A percentile compares a stretch with the other conserved stretches of the same genome.
phyloP scores from a whole-genome alignment of 2,113 vertebrate genomes.

The Eupsittula cactorum region DNA sequence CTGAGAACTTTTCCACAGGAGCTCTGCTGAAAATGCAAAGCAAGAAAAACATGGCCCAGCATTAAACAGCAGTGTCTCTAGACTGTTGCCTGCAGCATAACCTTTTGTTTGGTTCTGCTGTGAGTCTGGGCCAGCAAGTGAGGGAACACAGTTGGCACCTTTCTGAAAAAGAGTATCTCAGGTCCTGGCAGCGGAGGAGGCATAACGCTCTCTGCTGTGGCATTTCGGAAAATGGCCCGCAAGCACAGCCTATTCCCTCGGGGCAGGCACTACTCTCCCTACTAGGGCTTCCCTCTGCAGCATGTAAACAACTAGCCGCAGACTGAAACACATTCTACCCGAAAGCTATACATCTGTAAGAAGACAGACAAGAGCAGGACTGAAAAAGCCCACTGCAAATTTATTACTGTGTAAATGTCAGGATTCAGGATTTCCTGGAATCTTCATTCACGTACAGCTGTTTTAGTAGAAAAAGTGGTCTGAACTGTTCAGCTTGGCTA shows the following conservation, averaged over 20 bases:
- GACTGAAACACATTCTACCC: neutral
- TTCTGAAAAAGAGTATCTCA: neutral
- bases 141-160: neutral
- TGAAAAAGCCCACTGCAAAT: neutral
- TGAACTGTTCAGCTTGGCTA: neutral
- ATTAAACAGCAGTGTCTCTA: neutral
- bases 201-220: neutral
- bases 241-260: neutral
- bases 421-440: neutral
- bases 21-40: neutral
- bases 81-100: neutral
- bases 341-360: neutral
- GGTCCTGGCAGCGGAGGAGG: neutral
- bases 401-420: neutral
- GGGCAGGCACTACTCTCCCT: neutral
- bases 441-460: neutral
- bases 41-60: neutral
- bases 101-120: neutral
- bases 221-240: neutral
- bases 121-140: neutral
- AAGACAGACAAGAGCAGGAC: neutral
- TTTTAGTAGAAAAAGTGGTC: neutral
- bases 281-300: neutral
- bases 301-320: neutral
- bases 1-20: neutral